A percentile compares a stretch with the other conserved stretches of the same genome.
Conservation (phyloP, 2,113 vertebrate genomes). For the Eubucco bourcierii region DNA sequence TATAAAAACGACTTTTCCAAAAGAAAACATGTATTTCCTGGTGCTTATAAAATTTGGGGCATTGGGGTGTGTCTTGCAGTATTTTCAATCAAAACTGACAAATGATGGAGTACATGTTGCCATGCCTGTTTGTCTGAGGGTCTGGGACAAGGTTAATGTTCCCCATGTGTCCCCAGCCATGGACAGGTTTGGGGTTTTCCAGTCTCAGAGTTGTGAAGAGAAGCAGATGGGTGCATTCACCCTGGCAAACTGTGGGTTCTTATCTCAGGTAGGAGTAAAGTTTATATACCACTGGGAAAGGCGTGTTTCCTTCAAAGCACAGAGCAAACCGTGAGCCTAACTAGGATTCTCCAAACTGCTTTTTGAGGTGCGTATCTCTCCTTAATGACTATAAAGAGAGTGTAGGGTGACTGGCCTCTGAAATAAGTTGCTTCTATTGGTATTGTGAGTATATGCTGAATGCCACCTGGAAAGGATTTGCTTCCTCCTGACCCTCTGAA, state of each 20-base stretch:
- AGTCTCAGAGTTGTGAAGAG: accelerated
- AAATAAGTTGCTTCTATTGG: conserved; percentile 21
- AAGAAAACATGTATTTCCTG: neutral
- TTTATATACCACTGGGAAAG: neutral
- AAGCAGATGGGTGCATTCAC: neutral
- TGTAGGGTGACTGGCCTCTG: conserved; percentile 9
- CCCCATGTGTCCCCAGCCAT: neutral
- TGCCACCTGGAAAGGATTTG: conserved; percentile 44
- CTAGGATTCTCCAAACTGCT: neutral
- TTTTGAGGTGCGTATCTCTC: neutral
- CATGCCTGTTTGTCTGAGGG: neutral
- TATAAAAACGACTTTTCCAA: neutral
- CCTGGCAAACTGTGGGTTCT: neutral
- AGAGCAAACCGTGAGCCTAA: neutral
- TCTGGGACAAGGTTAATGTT: neutral
- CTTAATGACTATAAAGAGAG: conserved; percentile 27
- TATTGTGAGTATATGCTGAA: neutral
- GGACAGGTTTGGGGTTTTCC: neutral
- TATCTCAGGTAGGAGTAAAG: neutral
- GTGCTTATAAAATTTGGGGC: neutral
- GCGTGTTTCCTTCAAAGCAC: neutral
- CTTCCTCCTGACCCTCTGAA: neutral
- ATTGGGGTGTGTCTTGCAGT: neutral
- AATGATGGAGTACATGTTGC: neutral
- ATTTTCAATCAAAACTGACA: neutral